phyloP scores from a whole-genome alignment of 2,888 invertebrate species.

The Pollenia angustigena region DNA sequence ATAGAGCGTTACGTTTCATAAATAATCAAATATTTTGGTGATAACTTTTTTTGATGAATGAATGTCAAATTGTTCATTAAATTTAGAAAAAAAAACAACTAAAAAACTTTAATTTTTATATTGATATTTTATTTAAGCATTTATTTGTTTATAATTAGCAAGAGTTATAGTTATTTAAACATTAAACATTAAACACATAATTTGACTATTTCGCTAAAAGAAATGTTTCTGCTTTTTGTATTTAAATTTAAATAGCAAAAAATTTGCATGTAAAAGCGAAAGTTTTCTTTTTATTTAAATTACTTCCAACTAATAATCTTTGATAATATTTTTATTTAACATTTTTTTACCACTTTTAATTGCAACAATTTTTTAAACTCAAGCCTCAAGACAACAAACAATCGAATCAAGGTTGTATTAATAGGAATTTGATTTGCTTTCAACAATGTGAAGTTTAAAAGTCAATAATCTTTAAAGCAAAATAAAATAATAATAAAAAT shows the following conservation, averaged over 20 bases:
- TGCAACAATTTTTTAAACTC: not conserved
- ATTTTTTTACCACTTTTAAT: slow-evolving; percentile 16
- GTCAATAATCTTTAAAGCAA: slow-evolving; percentile 4
- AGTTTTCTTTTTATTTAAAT: slow-evolving; percentile 5
- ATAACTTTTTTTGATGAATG: slow-evolving; percentile 10
- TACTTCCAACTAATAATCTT: not conserved
- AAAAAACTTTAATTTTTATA: not conserved
- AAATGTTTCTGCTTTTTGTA: slow-evolving; percentile 2
- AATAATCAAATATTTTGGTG: not conserved
- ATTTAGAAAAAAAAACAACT: not conserved
- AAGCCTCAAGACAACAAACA: not conserved
- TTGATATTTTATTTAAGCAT: not conserved
- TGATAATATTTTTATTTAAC: slow-evolving; percentile 7
- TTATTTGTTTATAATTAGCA: slow-evolving; percentile 29
- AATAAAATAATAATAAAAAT: slow-evolving; percentile 13
- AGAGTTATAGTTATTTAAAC: not conserved
- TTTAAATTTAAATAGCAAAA: not conserved
- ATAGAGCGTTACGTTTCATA: not conserved
- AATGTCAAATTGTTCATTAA: slow-evolving; percentile 42
- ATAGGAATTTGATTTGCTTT: slow-evolving; percentile 28
- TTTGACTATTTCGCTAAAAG: not conserved
- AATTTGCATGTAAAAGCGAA: slow-evolving; percentile 42
- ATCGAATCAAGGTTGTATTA: slow-evolving; percentile 18
- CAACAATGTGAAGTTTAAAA: slow-evolving; percentile 15
- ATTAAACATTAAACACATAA: not conserved